Evolutionary conservation across 2,888 invertebrate species (phyloP).

Genomic region (Meandrusa payeni): DNA sequence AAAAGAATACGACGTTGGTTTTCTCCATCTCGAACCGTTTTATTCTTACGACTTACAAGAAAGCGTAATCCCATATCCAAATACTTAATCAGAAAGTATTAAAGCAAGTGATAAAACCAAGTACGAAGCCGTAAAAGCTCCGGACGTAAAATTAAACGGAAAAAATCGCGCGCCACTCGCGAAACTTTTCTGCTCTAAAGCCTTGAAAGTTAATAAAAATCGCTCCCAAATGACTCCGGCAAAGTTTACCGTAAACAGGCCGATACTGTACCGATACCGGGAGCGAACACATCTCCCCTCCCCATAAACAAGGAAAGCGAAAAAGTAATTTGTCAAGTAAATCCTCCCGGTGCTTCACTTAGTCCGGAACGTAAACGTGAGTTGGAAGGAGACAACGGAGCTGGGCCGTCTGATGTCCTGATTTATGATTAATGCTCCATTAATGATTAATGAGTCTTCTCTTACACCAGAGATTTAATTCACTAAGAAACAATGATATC

Average conservation of each 20-base stretch:
- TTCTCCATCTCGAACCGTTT: not conserved
- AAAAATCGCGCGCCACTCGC: conserved; percentile 41
- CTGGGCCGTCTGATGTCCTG: conserved; percentile 31
- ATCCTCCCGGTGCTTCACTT: conserved; percentile 57
- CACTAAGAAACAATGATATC: conserved; percentile 37
- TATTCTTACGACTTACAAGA: conserved; percentile 13
- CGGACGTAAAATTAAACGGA: conserved; percentile 57
- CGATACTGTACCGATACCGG: conserved; percentile 51
- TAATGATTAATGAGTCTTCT: conserved; percentile 53
- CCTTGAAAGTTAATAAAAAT: conserved; percentile 73
- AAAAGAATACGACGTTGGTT: too few relatives aligned
- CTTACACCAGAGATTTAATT: conserved; percentile 45
- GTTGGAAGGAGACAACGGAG: conserved; percentile 34
- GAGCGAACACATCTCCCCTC: conserved; percentile 33
- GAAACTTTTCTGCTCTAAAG: conserved; percentile 47
- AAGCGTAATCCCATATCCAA: conserved; percentile 26
- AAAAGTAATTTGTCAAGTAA: conserved; percentile 78
- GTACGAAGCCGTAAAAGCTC: conserved; percentile 52
- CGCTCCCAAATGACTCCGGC: conserved; percentile 64
- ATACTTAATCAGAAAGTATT: conserved; percentile 45
- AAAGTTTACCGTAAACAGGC: conserved; percentile 66
- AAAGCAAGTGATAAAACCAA: conserved; percentile 63
- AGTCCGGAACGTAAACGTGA: conserved; percentile 44
- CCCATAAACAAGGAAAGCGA: conserved; percentile 61
- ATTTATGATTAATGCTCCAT: conserved; percentile 58